A percentile compares a stretch with the other conserved stretches of the same genome.
Evolutionary conservation across 2,113 vertebrate species (phyloP).

Genomic region (Pampusana beccarii): DNA sequence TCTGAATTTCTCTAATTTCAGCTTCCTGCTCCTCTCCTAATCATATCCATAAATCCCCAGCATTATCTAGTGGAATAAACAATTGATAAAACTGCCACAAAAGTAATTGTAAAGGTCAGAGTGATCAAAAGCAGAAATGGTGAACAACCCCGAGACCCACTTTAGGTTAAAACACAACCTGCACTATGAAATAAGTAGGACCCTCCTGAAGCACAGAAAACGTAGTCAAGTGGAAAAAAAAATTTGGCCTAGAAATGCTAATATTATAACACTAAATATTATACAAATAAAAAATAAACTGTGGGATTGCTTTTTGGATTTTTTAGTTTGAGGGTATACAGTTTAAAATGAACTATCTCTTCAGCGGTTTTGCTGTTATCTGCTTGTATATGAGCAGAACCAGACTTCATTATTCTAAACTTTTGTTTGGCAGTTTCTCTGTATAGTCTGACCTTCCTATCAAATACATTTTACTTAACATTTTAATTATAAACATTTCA

Average conservation of each 20-base stretch:
- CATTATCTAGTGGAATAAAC: neutral
- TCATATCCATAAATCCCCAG: neutral
- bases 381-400: neutral
- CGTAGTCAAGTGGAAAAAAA: neutral
- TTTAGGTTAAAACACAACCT: neutral
- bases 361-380: neutral
- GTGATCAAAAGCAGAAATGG: neutral
- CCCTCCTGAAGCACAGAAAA: neutral
- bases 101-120: neutral
- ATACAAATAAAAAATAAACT: neutral
- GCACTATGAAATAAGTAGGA: neutral
- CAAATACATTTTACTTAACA: neutral
- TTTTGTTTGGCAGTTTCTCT: neutral
- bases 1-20: neutral
- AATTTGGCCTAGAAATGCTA: neutral
- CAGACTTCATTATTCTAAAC: neutral
- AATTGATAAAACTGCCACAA: neutral
- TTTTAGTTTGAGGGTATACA: neutral
- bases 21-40: neutral
- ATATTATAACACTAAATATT: neutral
- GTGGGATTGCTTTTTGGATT: fast-evolving
- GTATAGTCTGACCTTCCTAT: neutral
- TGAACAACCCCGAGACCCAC: neutral
- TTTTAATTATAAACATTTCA: neutral
- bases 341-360: neutral